Evolutionary conservation across 1,140 invertebrate genomes (phyloP), one percentile per base, ranked within the genome.

Genomic region (Temnothorax longispinosus): DNA sequence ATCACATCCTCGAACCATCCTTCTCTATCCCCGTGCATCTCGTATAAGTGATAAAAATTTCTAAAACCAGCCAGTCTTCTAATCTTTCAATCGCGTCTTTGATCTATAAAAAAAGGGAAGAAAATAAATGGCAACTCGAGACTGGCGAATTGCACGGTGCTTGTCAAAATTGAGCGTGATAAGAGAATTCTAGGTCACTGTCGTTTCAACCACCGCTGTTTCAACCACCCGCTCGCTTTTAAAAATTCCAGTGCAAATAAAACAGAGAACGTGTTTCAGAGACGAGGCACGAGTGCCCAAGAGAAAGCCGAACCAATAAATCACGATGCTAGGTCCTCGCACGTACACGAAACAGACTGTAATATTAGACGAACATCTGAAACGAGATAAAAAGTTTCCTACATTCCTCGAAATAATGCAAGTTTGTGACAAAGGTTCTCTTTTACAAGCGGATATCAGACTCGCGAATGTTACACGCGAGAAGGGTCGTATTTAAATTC

Each of bases 251-350:
- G 13, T 32, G 44, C 60, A 41, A 67, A 44, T 32, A 71, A n/a
- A 38, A 8, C 64, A 64, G 21, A 54, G 3, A 71, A 44, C 76
- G 78, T 32, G 15, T 18, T 2, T 10, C 38, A 38, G 3, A 56
- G 13, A 80, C 52, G 77, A 80, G 13, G 35, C 62, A 52, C 52
- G 38, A 71, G 13, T 81, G 85, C 74, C 35, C 74, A 72, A 27
- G 13, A 35, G 27, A 85, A 87, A 84, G 18, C 35, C n/a, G 62
- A 21, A n/a, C 32, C 54, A 7, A 90, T 90, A 88, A 90, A 85
- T 90, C 60, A 81, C 76, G 13, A 10, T 65, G 7, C 54, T 18
- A 10, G 6, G 27, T 13, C 27, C 74, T 85, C 27, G 27, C 65
- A 52, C 6, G 32, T 71, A 15, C 32, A 8, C 21, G 18, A n/a